phyloP scores from a whole-genome alignment of 2,888 invertebrate genomes.

The Eupelmus urozonus region DNA sequence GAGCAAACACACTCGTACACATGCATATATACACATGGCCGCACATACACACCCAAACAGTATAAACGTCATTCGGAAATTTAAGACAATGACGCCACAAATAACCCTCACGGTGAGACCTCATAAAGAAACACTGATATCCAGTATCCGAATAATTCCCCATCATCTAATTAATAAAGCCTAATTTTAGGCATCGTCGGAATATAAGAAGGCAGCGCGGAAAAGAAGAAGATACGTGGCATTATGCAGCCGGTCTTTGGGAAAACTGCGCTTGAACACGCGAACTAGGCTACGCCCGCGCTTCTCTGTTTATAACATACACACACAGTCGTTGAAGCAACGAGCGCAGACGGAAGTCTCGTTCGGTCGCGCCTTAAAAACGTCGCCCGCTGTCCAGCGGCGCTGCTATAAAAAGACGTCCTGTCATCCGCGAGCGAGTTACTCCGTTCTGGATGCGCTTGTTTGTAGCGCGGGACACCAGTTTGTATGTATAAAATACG shows the following conservation, averaged over 20 bases:
- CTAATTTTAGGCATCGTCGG: too few species aligned
- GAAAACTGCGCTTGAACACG: slow-evolving; percentile 37
- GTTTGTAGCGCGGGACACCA: not conserved
- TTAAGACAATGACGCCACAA: not conserved
- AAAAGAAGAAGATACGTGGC: not conserved
- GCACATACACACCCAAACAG: too few species aligned
- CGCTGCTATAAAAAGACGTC: slow-evolving; percentile 34
- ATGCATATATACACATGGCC: too few species aligned
- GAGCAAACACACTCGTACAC: too few species aligned
- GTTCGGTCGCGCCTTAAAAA: slow-evolving; percentile 43
- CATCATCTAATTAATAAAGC: too few species aligned
- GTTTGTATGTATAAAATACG: not conserved
- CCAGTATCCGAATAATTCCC: too few species aligned
- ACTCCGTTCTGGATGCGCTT: slow-evolving; percentile 14
- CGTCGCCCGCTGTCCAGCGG: slow-evolving; percentile 11
- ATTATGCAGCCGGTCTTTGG: slow-evolving; percentile 1
- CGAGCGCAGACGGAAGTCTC: slow-evolving; percentile 21
- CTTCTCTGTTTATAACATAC: not conserved
- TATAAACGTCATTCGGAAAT: too few species aligned
- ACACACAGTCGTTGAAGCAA: not conserved
- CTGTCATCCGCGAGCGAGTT: slow-evolving; percentile 14
- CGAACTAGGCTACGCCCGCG: not conserved
- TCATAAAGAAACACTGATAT: not conserved
- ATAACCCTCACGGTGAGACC: not conserved
- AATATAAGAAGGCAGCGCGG: too few species aligned